A percentile compares a stretch with the other conserved stretches of the same genome.
Conservation (phyloP, 2,797 vertebrate genomes). For the Catharus ustulatus region DNA sequence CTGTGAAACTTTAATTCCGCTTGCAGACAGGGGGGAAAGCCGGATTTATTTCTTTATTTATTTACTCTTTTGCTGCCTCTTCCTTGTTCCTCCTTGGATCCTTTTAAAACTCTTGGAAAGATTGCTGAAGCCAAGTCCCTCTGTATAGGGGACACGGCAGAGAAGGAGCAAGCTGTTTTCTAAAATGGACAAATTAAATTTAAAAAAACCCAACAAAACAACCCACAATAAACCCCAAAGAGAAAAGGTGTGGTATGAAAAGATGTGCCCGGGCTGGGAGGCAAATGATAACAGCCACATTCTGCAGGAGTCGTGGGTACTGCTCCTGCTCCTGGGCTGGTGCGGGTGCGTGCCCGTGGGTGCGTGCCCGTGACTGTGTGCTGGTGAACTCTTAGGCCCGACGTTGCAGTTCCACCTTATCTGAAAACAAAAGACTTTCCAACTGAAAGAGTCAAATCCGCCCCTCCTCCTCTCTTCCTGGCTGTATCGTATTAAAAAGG, state of each 20-base stretch:
- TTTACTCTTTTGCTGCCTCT: neutral
- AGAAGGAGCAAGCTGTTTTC: neutral
- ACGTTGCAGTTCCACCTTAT: neutral
- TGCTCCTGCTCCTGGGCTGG: neutral
- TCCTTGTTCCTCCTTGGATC: neutral
- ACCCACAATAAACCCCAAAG: neutral
- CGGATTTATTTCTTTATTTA: neutral
- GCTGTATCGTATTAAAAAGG: constrained; percentile 25
- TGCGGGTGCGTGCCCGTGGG: neutral
- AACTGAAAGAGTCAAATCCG: neutral
- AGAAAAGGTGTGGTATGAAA: neutral
- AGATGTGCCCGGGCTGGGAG: neutral
- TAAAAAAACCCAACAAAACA: neutral
- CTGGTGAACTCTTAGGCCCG: neutral
- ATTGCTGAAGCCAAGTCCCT: neutral
- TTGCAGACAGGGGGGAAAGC: neutral
- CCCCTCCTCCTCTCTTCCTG: neutral
- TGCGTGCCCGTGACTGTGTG: neutral
- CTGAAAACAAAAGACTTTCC: constrained; percentile 44
- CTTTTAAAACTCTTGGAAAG: neutral
- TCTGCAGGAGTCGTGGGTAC: neutral
- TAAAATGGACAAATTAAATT: neutral
- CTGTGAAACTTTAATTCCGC: neutral
- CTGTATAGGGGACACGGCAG: neutral
- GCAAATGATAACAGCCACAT: rapidly evolving